Evolutionary conservation across 2,113 vertebrate genomes (phyloP).

Genomic region (Phalacrocorax pelagicus): DNA sequence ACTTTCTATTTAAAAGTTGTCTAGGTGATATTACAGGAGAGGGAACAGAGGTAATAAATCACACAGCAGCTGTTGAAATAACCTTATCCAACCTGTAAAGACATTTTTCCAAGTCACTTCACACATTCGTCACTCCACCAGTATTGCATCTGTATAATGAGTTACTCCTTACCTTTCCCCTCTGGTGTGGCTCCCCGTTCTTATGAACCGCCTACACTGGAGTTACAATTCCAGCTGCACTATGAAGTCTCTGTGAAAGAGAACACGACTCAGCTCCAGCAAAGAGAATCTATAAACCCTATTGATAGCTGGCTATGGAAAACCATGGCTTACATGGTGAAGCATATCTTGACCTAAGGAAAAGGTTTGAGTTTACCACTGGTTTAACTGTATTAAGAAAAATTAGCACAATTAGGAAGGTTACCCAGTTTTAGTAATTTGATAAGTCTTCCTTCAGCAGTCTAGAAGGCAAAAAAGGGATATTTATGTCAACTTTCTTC

Average conservation of each 20-base stretch:
- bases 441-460: not conserved
- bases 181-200: not conserved
- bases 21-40: slow-evolving; percentile 42
- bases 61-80: slow-evolving; percentile 39
- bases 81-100: slow-evolving; percentile 28
- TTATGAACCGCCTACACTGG: fast-evolving
- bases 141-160: not conserved
- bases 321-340: not conserved
- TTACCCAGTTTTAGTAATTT: not conserved
- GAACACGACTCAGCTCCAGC: not conserved
- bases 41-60: slow-evolving; percentile 47
- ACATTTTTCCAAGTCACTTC: slow-evolving; percentile 43
- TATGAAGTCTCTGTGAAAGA: not conserved
- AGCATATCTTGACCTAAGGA: not conserved
- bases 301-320: not conserved
- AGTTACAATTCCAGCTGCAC: not conserved
- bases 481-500: not conserved
- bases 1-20: slow-evolving; percentile 43
- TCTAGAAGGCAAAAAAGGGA: not conserved
- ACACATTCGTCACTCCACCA: not conserved
- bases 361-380: not conserved
- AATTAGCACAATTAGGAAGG: not conserved
- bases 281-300: not conserved
- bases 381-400: not conserved
- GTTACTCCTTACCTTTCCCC: not conserved